Conservation (phyloP, 2,888 invertebrate genomes). For the Agrilus biguttatus region DNA sequence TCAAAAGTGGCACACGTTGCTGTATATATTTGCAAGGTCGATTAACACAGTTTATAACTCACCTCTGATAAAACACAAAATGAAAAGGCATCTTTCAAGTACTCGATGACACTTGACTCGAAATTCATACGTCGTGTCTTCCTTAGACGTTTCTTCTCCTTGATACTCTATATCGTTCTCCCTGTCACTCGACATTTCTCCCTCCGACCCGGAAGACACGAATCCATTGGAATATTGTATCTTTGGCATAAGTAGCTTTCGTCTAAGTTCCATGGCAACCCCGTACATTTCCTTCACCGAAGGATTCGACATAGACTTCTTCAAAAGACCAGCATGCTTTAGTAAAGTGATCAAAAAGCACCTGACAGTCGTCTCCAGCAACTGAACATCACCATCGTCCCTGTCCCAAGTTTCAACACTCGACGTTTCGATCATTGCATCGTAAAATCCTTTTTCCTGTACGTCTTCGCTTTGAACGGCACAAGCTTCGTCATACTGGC, state of each 20-base stretch:
- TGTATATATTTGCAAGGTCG: neutral
- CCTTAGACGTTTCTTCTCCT: conserved; percentile 6
- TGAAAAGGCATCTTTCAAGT: conserved; percentile 34
- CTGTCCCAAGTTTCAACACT: conserved; percentile 36
- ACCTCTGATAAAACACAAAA: conserved; percentile 36
- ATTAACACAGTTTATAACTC: conserved; percentile 3
- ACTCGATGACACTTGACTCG: conserved; percentile 29
- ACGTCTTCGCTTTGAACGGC: conserved; percentile 15
- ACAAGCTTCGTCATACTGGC: conserved; percentile 26
- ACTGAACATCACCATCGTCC: conserved; percentile 30
- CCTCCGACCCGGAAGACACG: conserved; percentile 7
- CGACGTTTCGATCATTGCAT: conserved; percentile 27
- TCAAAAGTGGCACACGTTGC: too few species aligned
- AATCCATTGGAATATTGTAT: conserved; percentile 9
- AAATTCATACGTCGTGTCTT: conserved; percentile 16
- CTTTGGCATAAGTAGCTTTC: conserved; percentile 19
- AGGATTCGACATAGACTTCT: conserved; percentile 21
- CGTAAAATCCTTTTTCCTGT: conserved; percentile 20
- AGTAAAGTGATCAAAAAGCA: conserved; percentile 36
- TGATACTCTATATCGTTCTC: conserved; percentile 9
- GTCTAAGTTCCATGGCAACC: conserved; percentile 17
- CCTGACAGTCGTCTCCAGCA: conserved; percentile 34
- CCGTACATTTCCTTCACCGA: conserved; percentile 26
- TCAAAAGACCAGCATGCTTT: conserved; percentile 37
- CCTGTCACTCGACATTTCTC: conserved; percentile 4